Base-by-base conservation (phyloP, 1,140 invertebrate species). In the Ditylenchus dipsaci region DNA sequence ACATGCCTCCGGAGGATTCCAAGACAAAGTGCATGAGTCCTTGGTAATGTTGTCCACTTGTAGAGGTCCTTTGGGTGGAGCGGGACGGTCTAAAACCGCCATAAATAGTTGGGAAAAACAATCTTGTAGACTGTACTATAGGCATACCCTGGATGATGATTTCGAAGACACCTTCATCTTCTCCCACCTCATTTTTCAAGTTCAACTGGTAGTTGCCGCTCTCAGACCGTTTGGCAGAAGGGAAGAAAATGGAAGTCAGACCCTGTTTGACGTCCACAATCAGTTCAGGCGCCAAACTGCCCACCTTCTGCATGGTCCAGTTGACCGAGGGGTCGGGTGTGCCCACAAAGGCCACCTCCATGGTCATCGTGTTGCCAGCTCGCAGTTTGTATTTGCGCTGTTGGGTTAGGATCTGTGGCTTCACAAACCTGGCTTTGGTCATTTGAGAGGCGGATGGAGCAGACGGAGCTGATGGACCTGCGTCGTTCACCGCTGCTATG, bases 161-260 rank as follows among this genome's bases (percentile, higher is more conserved):
- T 84, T 97, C 92, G 21, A 98, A 91, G 8, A 91, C 90, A 60
- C 92, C 94, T 84, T 95, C 91, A 84, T 97, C 93, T 47, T 90
- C 87, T 11, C 95, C 95, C 65, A 91, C 91, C 53, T 89, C 88
- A 81, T 99, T 99, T 72, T 92, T 90, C 17, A 95, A 91, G 76
- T 88, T 91, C 5, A 98, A 84, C 17, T 89, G 89, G 81, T 93
- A 95, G 83, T 92, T 90, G 23, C 92, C 92, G 62, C 89, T 89
- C 80, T 95, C 91, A 69, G 87, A 89, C 0, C 92, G 74, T 49
- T 82, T 83, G 15, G 79, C 76, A 38, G 79, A 69, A 15, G 80
- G 80, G 67, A 83, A 82, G 78, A 82, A 82, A 19, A 82, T 76
- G n/a, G 70, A 69, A 65, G 90, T 91, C 76, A 92, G 88, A 75